Evolutionary conservation across 2,888 invertebrate species (phyloP), one percentile per base, ranked within the genome.

Genomic region (Barypeithes pellucidus): DNA sequence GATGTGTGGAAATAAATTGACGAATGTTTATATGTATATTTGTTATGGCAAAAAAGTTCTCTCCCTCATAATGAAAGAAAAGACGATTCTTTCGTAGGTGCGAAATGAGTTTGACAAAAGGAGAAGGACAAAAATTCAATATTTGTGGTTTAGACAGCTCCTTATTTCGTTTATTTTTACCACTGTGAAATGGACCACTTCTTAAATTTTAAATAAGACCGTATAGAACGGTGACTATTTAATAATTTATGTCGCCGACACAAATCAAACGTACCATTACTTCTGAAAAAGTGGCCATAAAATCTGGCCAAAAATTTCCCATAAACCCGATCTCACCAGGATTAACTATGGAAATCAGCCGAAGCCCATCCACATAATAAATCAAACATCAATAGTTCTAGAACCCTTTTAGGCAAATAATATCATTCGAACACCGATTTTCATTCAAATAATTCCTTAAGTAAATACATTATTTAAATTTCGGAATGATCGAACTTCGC

Each of bases 381-480:
- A 76, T 76, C 76, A 76, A 57, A 45, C 69, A 62, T 63, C 75
- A 73, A 75, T 76, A 75, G 73, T 71, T 75, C 72, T 70, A 70
- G 41, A 73, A 62, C 76, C 76, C 75, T 75, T 73, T 76, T 70
- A 66, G 72, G 45, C 74, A 70, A 75, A 74, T 74, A 70, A 80
- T 80, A 81, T 73, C 73, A 76, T 63, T 70, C 67, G 41, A 67
- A 60, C 41, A 36, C 57, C 50, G 43, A 36, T 69, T 60, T 63
- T 63, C 54, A 33, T 81, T 81, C 81, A 80, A 81, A 81, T 82
- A 81, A 74, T 74, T 14, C 71, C 76, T 81, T 82, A 80, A 81
- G 79, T 80, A 82, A 82, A 82, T 82, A 82, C 80, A 81, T 76
- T 76, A 76, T 76, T 67, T 57, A 76, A 75, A 76, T 76, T 73